These are phyloP conservation scores for Sprattus sprattus DNA, from an alignment of 2,113 vertebrate genomes.

Conservation along the genomic window DNA sequence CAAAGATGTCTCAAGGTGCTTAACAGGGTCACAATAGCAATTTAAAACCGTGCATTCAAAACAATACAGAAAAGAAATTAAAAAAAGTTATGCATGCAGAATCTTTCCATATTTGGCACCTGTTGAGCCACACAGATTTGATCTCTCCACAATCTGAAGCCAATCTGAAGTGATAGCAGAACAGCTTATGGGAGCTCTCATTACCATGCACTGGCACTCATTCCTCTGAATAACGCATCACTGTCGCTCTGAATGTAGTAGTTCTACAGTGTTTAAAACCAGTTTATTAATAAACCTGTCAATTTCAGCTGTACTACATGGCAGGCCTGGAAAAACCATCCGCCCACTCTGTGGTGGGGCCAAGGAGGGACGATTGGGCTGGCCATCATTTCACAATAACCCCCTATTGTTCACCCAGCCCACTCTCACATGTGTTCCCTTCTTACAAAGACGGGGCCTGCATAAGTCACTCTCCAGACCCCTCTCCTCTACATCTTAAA, in stretches of 20 bases:
- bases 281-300: background rate
- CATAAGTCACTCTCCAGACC: background rate
- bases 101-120: too few relatives aligned
- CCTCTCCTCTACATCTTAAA: background rate
- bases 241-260: background rate
- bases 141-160: too few relatives aligned
- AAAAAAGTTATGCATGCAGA: too few relatives aligned
- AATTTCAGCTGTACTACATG: background rate
- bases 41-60: too few relatives aligned
- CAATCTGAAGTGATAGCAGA: too few relatives aligned
- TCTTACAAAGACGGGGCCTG: background rate
- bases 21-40: too few relatives aligned
- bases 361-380: background rate
- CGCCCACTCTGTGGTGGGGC: background rate
- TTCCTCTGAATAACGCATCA: background rate
- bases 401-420: slow-evolving; percentile 14
- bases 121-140: too few relatives aligned
- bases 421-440: slow-evolving; percentile 2
- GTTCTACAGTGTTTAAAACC: background rate
- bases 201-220: too few relatives aligned
- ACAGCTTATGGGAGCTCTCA: too few relatives aligned
- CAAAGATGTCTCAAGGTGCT: too few relatives aligned
- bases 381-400: slow-evolving; percentile 27
- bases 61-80: too few relatives aligned
- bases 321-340: background rate